Evolutionary conservation across 92 coral and sea anemone genomes (phyloP).

Genomic region (Actinostola sp.): DNA sequence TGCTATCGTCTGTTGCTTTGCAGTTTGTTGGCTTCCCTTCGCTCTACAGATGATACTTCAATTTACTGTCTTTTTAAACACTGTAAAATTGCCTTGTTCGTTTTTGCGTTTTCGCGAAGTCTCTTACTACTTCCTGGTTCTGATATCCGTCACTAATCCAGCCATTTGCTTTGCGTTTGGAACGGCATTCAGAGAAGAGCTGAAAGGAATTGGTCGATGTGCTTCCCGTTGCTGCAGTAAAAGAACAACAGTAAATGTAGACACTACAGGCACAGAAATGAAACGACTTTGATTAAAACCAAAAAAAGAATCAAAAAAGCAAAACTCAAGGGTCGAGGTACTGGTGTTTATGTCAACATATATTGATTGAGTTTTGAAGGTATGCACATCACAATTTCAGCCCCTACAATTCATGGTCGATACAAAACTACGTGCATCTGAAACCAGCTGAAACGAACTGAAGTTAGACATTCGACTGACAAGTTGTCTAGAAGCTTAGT

Average conservation of each 20-base stretch:
- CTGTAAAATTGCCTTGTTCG: background rate
- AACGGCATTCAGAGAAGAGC: conserved; percentile 8
- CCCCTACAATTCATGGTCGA: too few relatives aligned
- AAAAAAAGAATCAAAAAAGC: background rate
- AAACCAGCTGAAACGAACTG: too few relatives aligned
- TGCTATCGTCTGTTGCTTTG: conserved; percentile 20
- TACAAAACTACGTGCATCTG: too few relatives aligned
- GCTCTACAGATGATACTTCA: conserved; percentile 1
- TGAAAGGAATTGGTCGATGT: background rate
- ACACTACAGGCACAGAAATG: too few relatives aligned
- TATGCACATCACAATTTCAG: too few relatives aligned
- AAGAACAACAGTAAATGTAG: background rate
- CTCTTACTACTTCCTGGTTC: conserved; percentile 10
- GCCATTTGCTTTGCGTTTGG: conserved; percentile 18
- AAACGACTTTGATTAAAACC: too few relatives aligned
- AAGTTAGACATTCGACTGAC: too few relatives aligned
- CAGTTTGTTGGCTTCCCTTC: conserved; percentile 12
- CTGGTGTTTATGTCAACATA: too few relatives aligned
- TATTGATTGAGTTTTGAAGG: too few relatives aligned
- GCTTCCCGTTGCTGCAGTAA: background rate
- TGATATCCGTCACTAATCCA: conserved; percentile 28
- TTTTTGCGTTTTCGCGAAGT: background rate
- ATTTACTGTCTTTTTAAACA: background rate
- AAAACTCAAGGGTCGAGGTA: background rate
- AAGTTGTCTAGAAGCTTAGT: too few relatives aligned